Conservation (phyloP, 2,113 vertebrate genomes). For the Boleophthalmus pectinirostris region DNA sequence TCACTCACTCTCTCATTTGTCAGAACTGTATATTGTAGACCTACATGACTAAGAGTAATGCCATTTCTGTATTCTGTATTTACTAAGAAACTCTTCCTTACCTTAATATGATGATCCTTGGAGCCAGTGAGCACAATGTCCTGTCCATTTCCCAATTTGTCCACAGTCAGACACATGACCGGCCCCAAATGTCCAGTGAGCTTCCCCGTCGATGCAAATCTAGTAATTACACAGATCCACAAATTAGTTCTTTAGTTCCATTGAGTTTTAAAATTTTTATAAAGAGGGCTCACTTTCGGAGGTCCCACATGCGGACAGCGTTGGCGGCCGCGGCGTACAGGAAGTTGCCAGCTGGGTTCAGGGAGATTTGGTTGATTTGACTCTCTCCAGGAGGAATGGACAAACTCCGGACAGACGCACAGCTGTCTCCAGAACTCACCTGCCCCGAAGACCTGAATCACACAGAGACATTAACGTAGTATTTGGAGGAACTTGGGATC, state of each 20-base stretch:
- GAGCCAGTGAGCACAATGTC: slow-evolving; percentile 97
- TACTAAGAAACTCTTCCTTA: slow-evolving; percentile 48
- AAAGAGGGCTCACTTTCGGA: slow-evolving; percentile 85
- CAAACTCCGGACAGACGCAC: slow-evolving; percentile 80
- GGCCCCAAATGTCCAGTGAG: slow-evolving; percentile 91
- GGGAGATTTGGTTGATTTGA: slow-evolving; percentile 94
- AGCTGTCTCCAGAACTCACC: slow-evolving; percentile 85
- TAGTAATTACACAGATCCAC: slow-evolving; percentile 62
- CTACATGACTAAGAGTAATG: no score
- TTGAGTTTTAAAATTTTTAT: not conserved
- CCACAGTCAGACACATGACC: slow-evolving; percentile 93
- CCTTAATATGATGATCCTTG: slow-evolving; percentile 95
- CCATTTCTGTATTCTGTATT: no score
- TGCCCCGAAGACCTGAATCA: slow-evolving; percentile 91
- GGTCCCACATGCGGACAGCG: slow-evolving; percentile 88
- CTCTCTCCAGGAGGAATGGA: slow-evolving; percentile 93
- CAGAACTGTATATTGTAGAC: no score
- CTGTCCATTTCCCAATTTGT: slow-evolving; percentile 85
- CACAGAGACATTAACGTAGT: no score
- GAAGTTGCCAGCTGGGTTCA: slow-evolving; percentile 90
- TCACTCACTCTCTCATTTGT: no score
- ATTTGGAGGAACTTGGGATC: no score
- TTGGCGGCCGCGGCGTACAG: slow-evolving; percentile 96
- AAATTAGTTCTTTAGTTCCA: not conserved
- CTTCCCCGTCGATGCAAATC: slow-evolving; percentile 96